phyloP scores from a whole-genome alignment of 2,888 invertebrate species.

The Merodon equestris region DNA sequence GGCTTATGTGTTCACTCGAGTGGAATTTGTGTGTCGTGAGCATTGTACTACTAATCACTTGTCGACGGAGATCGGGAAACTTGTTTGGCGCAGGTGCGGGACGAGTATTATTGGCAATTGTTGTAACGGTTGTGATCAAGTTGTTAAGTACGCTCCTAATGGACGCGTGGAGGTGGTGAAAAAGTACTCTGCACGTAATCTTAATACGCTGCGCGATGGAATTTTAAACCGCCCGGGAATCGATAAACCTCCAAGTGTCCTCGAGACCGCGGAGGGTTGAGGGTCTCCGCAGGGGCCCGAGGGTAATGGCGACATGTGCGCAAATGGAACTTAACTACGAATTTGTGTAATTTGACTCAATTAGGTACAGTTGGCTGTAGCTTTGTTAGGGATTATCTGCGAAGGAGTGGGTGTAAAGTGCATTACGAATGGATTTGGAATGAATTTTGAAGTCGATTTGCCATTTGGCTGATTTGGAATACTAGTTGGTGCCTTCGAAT shows the following conservation, averaged over 20 bases:
- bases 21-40: conserved; percentile 49
- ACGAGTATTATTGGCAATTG: conserved; percentile 51
- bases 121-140: conserved; percentile 65
- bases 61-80: conserved; percentile 41
- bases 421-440: background rate
- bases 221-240: conserved; percentile 40
- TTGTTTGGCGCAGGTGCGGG: conserved; percentile 31
- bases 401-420: conserved; percentile 31
- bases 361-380: conserved; percentile 38
- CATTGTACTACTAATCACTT: conserved; percentile 62
- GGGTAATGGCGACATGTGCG: background rate
- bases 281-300: too few species aligned
- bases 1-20: background rate
- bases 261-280: background rate
- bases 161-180: conserved; percentile 58
- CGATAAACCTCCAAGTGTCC: conserved; percentile 15
- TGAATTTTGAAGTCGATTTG: too few species aligned
- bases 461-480: too few species aligned
- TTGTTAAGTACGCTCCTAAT: conserved; percentile 58
- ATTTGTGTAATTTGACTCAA: conserved; percentile 47
- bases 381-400: conserved; percentile 31
- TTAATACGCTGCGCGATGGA: conserved; percentile 51
- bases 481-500: too few species aligned
- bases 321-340: conserved; percentile 38
- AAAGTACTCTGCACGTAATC: conserved; percentile 37